Percentiles rank a stretch among this genome's conserved stretches.
phyloP scores from a whole-genome alignment of 2,888 invertebrate species.

The Drosophila formosana region DNA sequence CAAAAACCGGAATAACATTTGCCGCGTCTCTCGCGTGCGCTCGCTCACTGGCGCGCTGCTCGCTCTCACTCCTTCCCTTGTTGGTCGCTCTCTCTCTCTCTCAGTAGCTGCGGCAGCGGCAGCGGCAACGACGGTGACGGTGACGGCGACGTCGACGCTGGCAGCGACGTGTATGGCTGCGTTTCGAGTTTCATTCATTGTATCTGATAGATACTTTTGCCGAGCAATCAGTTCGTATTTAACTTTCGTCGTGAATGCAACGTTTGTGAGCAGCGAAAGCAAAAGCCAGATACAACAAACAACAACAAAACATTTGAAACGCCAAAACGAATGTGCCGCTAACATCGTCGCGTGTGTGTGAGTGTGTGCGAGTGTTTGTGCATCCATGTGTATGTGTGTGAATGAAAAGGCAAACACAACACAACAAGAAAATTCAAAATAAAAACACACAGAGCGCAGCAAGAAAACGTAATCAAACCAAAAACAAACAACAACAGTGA shows the following conservation, averaged over 20 bases:
- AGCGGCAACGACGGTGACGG: conserved; percentile 28
- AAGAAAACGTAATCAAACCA: conserved; percentile 10
- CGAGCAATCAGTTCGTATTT: conserved; percentile 79
- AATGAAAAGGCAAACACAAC: conserved; percentile 41
- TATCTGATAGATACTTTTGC: conserved; percentile 64
- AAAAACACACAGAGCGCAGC: conserved; percentile 11
- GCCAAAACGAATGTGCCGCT: conserved; percentile 42
- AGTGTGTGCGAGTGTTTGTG: conserved; percentile 8
- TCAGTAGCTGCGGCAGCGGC: conserved; percentile 31
- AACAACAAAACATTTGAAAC: conserved; percentile 21
- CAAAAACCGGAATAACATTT: conserved; percentile 55
- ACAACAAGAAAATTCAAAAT: conserved; percentile 29
- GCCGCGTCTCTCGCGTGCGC: conserved; percentile 27
- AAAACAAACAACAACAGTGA: conserved; percentile 23
- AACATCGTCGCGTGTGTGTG: conserved; percentile 28
- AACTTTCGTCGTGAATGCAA: conserved; percentile 82
- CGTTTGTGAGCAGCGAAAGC: conserved; percentile 65
- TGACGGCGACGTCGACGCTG: conserved; percentile 32
- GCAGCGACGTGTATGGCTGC: conserved; percentile 26
- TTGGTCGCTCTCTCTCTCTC: conserved; percentile 21
- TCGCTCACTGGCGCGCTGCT: conserved; percentile 1
- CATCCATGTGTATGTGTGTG: conserved; percentile 22
- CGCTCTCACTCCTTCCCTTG: conserved; percentile 9
- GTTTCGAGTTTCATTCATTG: conserved; percentile 83
- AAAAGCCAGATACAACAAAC: conserved; percentile 27